phyloP scores from a whole-genome alignment of 2,888 invertebrate species.

The Tenthredo scrophulariae region DNA sequence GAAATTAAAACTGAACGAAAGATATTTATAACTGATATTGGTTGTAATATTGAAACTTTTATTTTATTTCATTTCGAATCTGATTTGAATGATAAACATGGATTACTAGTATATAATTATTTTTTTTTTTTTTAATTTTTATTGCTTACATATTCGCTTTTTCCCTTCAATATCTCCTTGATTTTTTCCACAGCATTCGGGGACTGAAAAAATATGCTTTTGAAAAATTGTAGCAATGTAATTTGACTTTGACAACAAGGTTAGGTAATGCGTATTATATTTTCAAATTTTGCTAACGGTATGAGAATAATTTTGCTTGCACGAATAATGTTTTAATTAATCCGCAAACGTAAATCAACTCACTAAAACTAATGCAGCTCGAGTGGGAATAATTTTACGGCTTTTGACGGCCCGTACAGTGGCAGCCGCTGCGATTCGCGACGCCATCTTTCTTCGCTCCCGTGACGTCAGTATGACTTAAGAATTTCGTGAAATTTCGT shows the following conservation, averaged over 20 bases:
- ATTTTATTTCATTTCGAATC: not conserved
- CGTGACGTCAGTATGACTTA: constrained; percentile 58
- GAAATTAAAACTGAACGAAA: not conserved
- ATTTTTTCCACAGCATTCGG: constrained; percentile 91
- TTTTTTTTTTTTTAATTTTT: not conserved
- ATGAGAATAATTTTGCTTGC: constrained; percentile 53
- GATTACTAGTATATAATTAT: not conserved
- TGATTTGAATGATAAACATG: not conserved
- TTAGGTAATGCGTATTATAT: constrained; percentile 29
- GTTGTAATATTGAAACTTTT: not conserved
- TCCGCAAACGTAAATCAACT: constrained; percentile 62
- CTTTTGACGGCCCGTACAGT: constrained; percentile 93
- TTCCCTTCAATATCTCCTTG: constrained; percentile 88
- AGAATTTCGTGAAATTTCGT: constrained; percentile 54
- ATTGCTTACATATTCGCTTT: constrained; percentile 85
- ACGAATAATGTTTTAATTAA: constrained; percentile 59
- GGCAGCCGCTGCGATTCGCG: constrained; percentile 90
- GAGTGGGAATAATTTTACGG: constrained; percentile 87
- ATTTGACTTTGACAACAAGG: constrained; percentile 52
- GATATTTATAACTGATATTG: not conserved
- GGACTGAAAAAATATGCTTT: constrained; percentile 81
- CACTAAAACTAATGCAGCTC: constrained; percentile 90
- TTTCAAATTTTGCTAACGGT: not conserved
- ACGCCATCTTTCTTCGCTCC: constrained; percentile 82
- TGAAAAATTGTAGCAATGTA: not conserved